Conservation (phyloP, 2,113 vertebrate species). For the Cisticola juncidis region DNA sequence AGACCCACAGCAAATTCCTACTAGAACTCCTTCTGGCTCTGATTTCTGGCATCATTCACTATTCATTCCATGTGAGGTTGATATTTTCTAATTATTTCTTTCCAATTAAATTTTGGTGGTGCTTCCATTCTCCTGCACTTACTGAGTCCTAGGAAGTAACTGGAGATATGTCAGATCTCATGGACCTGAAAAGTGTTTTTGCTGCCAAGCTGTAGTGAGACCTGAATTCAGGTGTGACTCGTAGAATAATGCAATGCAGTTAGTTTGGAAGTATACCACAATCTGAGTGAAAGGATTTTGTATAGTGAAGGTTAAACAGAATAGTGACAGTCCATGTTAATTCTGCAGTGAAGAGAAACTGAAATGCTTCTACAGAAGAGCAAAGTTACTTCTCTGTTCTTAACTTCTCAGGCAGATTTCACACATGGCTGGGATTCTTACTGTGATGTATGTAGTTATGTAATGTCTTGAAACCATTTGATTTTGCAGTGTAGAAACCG, state of each 20-base stretch:
- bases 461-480: not conserved
- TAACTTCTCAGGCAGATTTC: not conserved
- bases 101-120: not conserved
- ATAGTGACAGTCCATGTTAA: not conserved
- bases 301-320: not conserved
- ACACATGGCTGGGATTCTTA: not conserved
- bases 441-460: not conserved
- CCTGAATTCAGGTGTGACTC: not conserved
- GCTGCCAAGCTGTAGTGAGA: not conserved
- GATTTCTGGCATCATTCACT: not conserved
- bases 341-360: not conserved
- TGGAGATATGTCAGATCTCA: not conserved
- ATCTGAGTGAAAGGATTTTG: not conserved
- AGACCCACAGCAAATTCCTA: not conserved
- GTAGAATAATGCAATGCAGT: not conserved
- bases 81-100: not conserved
- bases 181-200: not conserved
- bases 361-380: not conserved
- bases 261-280: not conserved
- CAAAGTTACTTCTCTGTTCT: not conserved
- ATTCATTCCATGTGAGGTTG: not conserved
- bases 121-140: not conserved
- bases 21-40: not conserved
- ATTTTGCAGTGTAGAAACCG: not conserved
- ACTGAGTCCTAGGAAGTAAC: not conserved